A percentile compares a stretch with the other conserved stretches of the same genome.
Evolutionary conservation across 2,888 invertebrate species (phyloP).

Genomic region (Tachina fera): DNA sequence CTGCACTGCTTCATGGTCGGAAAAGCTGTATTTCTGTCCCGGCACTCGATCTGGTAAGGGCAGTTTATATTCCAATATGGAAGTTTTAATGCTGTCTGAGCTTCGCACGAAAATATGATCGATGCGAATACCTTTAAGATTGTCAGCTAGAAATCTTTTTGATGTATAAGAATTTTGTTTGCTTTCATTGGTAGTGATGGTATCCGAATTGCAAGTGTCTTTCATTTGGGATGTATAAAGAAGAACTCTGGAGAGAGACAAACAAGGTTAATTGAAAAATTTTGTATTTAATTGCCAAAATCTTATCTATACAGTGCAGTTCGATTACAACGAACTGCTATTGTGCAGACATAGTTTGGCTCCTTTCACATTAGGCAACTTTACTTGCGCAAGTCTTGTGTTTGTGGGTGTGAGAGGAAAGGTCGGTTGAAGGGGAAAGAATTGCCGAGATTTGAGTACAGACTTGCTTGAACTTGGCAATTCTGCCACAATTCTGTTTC

Average conservation of each 20-base stretch:
- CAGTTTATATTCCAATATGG: constrained; percentile 85
- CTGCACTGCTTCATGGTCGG: constrained; percentile 94
- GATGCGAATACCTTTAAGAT: constrained; percentile 92
- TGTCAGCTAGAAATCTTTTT: constrained; percentile 83
- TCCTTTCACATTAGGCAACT: too few species aligned
- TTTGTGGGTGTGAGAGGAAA: too few species aligned
- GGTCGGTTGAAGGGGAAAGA: too few species aligned
- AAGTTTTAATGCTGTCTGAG: constrained; percentile 80
- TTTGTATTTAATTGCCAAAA: too few species aligned
- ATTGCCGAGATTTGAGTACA: too few species aligned
- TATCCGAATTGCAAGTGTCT: constrained; percentile 83
- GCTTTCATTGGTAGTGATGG: constrained; percentile 90
- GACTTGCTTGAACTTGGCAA: too few species aligned
- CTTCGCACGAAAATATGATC: constrained; percentile 91
- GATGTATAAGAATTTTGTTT: constrained; percentile 92
- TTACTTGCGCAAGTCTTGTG: too few species aligned
- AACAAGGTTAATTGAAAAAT: background rate
- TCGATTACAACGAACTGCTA: too few species aligned
- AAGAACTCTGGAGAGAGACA: constrained; percentile 83
- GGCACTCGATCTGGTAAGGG: constrained; percentile 91
- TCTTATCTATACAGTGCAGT: too few species aligned
- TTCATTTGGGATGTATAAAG: constrained; percentile 85
- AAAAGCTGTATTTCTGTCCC: constrained; percentile 89
- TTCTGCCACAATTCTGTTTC: too few species aligned
- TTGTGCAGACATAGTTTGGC: too few species aligned